Percentiles rank a stretch among this genome's conserved stretches.
phyloP scores from a whole-genome alignment of 2,113 vertebrate genomes.

The Typhlomys cinereus region DNA sequence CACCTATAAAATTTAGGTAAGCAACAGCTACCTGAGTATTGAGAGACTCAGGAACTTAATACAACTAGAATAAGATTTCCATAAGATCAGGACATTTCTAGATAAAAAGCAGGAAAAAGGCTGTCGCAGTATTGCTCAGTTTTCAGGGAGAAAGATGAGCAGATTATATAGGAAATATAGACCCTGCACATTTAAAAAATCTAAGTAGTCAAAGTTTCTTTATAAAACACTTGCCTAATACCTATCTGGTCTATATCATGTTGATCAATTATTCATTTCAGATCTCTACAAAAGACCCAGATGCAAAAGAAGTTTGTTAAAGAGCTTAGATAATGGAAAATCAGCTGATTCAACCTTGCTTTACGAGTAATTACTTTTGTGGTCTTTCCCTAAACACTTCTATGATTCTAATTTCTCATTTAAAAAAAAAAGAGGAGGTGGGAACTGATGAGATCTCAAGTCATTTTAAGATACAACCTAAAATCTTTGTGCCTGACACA shows the following conservation, averaged over 20 bases:
- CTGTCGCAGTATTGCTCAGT: neutral
- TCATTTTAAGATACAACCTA: neutral
- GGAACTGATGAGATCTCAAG: neutral
- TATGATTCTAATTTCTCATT: neutral
- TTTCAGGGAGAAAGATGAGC: neutral
- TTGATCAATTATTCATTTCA: neutral
- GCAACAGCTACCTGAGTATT: neutral
- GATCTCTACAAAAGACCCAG: neutral
- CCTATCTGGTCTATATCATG: neutral
- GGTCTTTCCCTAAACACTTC: neutral
- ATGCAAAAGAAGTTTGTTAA: neutral
- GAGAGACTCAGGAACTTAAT: constrained; percentile 29
- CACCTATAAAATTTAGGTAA: constrained; percentile 43
- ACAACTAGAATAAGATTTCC: neutral
- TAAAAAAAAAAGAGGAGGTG: neutral
- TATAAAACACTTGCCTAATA: constrained; percentile 1
- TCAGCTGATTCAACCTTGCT: neutral
- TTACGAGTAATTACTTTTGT: neutral
- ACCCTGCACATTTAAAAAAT: neutral
- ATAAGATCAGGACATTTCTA: neutral
- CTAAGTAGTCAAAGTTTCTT: neutral
- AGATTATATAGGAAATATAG: neutral
- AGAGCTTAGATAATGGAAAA: constrained; percentile 3
- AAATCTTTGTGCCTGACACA: neutral
- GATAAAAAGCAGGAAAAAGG: too few relatives aligned